Evolutionary conservation across 2,113 vertebrate genomes (phyloP).

Genomic region (Scomber japonicus): DNA sequence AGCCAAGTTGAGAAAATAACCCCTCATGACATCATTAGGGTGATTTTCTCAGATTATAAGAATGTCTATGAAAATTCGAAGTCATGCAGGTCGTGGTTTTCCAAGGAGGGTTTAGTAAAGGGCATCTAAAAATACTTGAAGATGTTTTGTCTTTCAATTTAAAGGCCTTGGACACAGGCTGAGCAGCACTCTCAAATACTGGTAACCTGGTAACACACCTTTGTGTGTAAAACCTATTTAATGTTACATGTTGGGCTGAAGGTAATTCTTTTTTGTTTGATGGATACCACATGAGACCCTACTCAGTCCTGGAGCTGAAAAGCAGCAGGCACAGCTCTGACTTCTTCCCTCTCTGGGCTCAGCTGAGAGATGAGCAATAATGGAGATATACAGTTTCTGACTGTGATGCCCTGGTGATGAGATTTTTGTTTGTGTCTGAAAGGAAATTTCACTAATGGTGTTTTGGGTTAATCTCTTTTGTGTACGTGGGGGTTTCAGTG

Average conservation of each 20-base stretch:
- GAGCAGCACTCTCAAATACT: neutral
- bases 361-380: slow-evolving; percentile 15
- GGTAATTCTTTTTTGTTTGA: neutral
- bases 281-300: neutral
- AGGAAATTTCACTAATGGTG: slow-evolving; percentile 40
- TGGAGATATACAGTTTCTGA: slow-evolving; percentile 6
- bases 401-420: slow-evolving; percentile 38
- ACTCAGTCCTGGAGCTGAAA: neutral
- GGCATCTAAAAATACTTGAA: no score
- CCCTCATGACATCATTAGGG: no score
- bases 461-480: slow-evolving; percentile 57
- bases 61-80: no score
- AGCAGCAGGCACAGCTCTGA: neutral
- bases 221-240: neutral
- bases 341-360: neutral
- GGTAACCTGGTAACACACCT: neutral
- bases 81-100: no score
- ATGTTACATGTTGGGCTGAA: neutral
- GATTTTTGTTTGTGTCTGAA: slow-evolving; percentile 49
- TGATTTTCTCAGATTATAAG: no score
- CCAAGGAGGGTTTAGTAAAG: no score
- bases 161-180: no score
- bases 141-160: no score
- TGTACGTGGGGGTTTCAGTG: slow-evolving; percentile 2
- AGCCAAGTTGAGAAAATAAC: no score